Evolutionary conservation across 1,140 invertebrate species (phyloP), one percentile per base, ranked within the genome.

Genomic region (Lepidostoma basale): DNA sequence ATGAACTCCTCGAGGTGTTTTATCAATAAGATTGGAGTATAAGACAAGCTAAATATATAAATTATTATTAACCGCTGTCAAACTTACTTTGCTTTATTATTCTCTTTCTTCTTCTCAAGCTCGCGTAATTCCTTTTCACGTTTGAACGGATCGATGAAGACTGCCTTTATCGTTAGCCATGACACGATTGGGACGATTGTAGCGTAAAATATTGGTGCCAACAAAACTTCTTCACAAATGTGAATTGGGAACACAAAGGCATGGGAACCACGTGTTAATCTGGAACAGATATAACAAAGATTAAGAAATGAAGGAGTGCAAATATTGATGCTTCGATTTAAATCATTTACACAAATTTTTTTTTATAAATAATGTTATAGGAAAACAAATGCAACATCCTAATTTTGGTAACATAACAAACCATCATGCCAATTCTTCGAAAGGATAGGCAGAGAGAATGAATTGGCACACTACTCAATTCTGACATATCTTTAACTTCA

Each of bases 141-240:
- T 0, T 92, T 81, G 69, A 96, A 92, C 0, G 96, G 96, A 74
- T 97, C 92, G 12, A 98, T 86, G 3, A 98, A 83, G 0, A 95
- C 83, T 73, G 92, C 94, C 78, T 96, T 96, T 0, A 95, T 80
- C 0, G 93, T 76, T 18, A 90, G 84, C 87, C 90, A 96, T 0
- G 88, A 86, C 36, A 96, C 81, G 2, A 97, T 45, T 0, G 97
- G 97, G 0, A 92, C 86, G 0, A 96, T 82, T 0, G 96, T 96
- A 1, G 95, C 96, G 77, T 98, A 98, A 78, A 98, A 94, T 25
- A 98, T 84, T 0, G 96, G 92, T 16, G 90, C 89, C 1, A 95
- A 93, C 67, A 95, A 82, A 3, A 98, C 84, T 75, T 96, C 93
- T 74, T 98, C 94, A 70, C 94, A 94, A 14, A 98, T 77, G 74